A percentile compares a stretch with the other conserved stretches of the same genome.
These are phyloP conservation scores for Ornithoptera priamus DNA, from an alignment of 2,888 invertebrate species.

Conservation along the genomic window DNA sequence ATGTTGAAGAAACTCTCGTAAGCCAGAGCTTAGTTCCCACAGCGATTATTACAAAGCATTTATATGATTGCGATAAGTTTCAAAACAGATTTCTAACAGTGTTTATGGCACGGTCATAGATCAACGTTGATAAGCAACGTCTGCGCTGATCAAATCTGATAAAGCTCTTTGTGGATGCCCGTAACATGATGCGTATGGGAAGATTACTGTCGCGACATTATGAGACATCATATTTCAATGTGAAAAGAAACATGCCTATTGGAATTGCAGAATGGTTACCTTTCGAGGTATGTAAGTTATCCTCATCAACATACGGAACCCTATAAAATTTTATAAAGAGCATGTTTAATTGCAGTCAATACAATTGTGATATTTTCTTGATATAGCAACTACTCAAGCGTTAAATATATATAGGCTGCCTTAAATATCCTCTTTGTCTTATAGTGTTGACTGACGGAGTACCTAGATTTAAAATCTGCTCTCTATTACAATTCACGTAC, in stretches of 20 bases:
- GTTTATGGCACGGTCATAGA: slow-evolving; percentile 18
- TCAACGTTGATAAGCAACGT: slow-evolving; percentile 13
- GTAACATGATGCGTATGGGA: slow-evolving; percentile 18
- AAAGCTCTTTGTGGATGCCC: slow-evolving; percentile 5
- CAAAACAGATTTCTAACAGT: slow-evolving; percentile 17
- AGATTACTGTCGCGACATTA: slow-evolving; percentile 15
- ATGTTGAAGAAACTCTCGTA: not conserved
- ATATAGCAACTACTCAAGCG: too few species aligned
- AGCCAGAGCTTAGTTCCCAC: not conserved
- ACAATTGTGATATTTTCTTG: too few species aligned
- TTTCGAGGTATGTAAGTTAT: not conserved
- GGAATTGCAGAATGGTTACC: not conserved
- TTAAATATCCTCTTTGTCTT: too few species aligned
- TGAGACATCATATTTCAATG: slow-evolving; percentile 22
- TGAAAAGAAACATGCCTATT: slow-evolving; percentile 10
- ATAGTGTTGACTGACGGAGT: too few species aligned
- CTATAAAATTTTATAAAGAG: not conserved
- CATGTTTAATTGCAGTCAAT: not conserved
- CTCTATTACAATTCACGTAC: too few species aligned
- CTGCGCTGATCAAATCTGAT: slow-evolving; percentile 19
- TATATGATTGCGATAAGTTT: slow-evolving; percentile 12
- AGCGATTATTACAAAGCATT: slow-evolving; percentile 22
- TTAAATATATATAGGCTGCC: too few species aligned
- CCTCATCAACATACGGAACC: not conserved
- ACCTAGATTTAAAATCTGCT: too few species aligned